A percentile compares a stretch with the other conserved stretches of the same genome.
phyloP scores from a whole-genome alignment of 1,140 invertebrate genomes.

The Sarcophaga peregrina region DNA sequence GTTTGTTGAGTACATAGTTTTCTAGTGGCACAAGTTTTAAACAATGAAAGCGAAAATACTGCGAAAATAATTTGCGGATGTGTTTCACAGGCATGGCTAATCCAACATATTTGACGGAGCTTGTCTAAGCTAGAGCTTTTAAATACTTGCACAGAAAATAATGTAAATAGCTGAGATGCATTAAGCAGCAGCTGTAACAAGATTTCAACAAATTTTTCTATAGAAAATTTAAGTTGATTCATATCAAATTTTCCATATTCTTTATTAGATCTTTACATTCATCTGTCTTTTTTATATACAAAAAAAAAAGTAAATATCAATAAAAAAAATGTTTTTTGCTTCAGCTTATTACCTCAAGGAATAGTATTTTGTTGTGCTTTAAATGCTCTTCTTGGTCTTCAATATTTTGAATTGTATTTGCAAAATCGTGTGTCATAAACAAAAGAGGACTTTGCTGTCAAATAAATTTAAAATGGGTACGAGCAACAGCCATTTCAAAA shows the following conservation, averaged over 20 bases:
- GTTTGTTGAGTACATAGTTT: too few relatives aligned
- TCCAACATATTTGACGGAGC: too few relatives aligned
- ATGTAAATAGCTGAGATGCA: not conserved
- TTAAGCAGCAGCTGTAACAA: not conserved
- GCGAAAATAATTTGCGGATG: too few relatives aligned
- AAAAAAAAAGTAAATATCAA: not conserved
- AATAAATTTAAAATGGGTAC: slow-evolving; percentile 17
- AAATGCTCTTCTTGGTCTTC: not conserved
- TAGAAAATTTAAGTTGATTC: not conserved
- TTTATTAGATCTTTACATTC: not conserved
- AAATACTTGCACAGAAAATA: too few relatives aligned
- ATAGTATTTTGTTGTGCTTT: not conserved
- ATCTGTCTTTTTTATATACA: not conserved
- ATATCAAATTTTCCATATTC: not conserved
- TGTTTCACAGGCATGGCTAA: too few relatives aligned
- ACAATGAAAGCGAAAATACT: too few relatives aligned
- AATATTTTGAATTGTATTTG: not conserved
- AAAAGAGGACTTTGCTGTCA: slow-evolving; percentile 14
- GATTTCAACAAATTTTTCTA: not conserved
- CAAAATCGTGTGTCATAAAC: not conserved
- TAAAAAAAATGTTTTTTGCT: not conserved
- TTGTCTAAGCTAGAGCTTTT: too few relatives aligned
- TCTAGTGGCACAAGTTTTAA: too few relatives aligned
- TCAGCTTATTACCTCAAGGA: not conserved
- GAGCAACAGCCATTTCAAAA: not conserved